Conservation (phyloP, 1,140 invertebrate species). For the Oncopeltus fasciatus region DNA sequence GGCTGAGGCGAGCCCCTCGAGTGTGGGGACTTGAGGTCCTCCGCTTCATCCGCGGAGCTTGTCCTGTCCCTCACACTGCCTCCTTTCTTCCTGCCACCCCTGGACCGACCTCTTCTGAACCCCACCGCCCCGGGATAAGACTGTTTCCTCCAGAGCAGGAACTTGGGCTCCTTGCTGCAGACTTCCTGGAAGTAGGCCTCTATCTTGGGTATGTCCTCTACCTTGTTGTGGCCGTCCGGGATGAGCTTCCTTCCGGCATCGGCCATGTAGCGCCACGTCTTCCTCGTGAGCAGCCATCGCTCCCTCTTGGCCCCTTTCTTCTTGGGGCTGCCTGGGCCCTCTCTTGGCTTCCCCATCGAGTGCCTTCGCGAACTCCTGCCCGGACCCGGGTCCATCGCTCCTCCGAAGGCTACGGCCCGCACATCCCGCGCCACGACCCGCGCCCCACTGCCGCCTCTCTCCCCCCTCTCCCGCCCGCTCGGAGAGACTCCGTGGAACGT, state of each 20-base stretch:
- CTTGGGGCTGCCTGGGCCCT: constrained; percentile 12
- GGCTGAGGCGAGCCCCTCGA: not conserved
- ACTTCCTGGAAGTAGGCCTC: constrained; percentile 73
- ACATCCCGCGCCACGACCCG: constrained; percentile 9
- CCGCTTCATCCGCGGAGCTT: constrained; percentile 45
- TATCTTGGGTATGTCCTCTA: constrained; percentile 59
- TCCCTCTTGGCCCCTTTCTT: constrained; percentile 28
- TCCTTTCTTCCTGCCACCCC: constrained; percentile 37
- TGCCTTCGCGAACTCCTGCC: not conserved
- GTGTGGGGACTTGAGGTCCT: constrained; percentile 26
- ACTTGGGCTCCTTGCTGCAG: constrained; percentile 57
- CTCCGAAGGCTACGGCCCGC: not conserved
- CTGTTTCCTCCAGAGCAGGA: constrained; percentile 64
- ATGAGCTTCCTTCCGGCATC: constrained; percentile 72
- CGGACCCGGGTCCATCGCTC: constrained; percentile 6
- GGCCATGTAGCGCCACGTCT: constrained; percentile 81
- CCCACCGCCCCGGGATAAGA: constrained; percentile 55
- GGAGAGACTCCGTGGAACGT: not conserved
- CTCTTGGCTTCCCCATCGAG: not conserved
- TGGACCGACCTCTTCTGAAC: constrained; percentile 38
- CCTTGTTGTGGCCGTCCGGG: constrained; percentile 52
- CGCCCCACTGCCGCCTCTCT: not conserved
- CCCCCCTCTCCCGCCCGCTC: not conserved
- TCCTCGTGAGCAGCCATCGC: constrained; percentile 70
- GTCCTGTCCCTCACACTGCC: constrained; percentile 43